Evolutionary conservation across 2,113 vertebrate genomes (phyloP), one percentile per base, ranked within the genome.

Genomic region (Semicossyphus pulcher): DNA sequence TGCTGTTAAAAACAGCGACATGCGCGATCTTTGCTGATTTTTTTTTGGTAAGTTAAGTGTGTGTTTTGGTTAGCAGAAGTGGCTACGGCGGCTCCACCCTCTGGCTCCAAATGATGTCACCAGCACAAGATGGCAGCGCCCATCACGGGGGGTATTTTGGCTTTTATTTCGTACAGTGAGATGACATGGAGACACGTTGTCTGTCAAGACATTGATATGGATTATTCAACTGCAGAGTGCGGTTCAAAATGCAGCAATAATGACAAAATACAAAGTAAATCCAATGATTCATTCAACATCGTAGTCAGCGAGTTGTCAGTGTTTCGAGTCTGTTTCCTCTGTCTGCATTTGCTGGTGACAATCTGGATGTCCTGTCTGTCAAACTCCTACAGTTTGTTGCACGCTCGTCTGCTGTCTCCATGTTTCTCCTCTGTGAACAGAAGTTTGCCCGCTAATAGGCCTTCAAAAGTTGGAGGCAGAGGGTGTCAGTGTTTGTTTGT

Each of bases 391-490:
- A 71, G 62, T 63, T 72, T 71, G 26, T 8, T 39, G 23, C n/a
- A 52, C 28, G 14, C 6, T 32, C 3, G 23, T 60, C 21, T 64
- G 59, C 18, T 26, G 2, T 58, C 45, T 32, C 45, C 3, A 1
- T 54, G 29, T 44, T 72, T 58, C 18, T 29, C 21, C 31, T 7
- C 56, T 20, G 48, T 15, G 62, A 72, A 54, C 62, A 82, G 58
- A 72, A 58, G 37, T 57, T 56, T 56, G 16, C 14, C 56, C 26
- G 45, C 72, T 66, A 62, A 73, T 45, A 34, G 18, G 47, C n/a
- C 41, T 66, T 59, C 0, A 16, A 49, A 67, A 70, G 42, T 52
- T 48, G 47, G 28, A 47, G n/a, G 25, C 57, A n/a, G 47, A 67
- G 42, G 21, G 14, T 66, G 51, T 18, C 70, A 10, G 41, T 21